Conservation (phyloP, 2,113 vertebrate species). For the Zapornia atra region DNA sequence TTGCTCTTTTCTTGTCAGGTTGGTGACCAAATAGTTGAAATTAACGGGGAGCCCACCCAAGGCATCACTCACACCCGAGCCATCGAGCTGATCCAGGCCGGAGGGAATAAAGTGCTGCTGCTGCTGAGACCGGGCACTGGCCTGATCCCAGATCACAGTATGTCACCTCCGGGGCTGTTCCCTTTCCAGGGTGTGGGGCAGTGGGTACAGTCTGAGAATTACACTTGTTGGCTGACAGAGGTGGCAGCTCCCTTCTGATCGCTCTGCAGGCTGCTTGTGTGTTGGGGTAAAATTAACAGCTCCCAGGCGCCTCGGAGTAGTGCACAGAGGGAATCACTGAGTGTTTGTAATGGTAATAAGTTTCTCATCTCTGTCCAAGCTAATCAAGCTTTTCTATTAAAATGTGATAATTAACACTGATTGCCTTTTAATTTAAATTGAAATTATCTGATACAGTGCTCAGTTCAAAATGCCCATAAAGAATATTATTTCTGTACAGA, state of each 20-base stretch:
- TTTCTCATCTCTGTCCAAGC: background rate
- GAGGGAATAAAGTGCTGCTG: constrained; percentile 92
- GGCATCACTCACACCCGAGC: constrained; percentile 97
- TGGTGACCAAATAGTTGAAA: constrained; percentile 98
- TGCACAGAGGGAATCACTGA: background rate
- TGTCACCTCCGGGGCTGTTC: constrained; percentile 13
- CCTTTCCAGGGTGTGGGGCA: background rate
- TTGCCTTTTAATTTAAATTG: background rate
- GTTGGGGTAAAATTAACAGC: background rate
- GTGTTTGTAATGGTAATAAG: background rate
- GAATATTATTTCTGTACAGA: background rate
- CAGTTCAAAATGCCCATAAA: background rate
- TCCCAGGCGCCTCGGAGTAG: background rate
- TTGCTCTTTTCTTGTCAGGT: constrained; percentile 79
- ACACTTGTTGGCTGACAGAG: background rate
- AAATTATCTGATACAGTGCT: background rate
- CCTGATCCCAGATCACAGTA: constrained; percentile 93
- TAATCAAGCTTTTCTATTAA: background rate
- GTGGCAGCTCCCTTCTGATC: background rate
- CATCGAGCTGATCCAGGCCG: constrained; percentile 97
- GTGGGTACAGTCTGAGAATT: background rate
- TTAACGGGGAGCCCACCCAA: constrained; percentile 95
- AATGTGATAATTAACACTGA: background rate
- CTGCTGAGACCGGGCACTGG: constrained; percentile 92
- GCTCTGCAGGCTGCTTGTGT: background rate